Evolutionary conservation across 2,888 invertebrate genomes (phyloP).

Genomic region (Margaritifera margaritifera): DNA sequence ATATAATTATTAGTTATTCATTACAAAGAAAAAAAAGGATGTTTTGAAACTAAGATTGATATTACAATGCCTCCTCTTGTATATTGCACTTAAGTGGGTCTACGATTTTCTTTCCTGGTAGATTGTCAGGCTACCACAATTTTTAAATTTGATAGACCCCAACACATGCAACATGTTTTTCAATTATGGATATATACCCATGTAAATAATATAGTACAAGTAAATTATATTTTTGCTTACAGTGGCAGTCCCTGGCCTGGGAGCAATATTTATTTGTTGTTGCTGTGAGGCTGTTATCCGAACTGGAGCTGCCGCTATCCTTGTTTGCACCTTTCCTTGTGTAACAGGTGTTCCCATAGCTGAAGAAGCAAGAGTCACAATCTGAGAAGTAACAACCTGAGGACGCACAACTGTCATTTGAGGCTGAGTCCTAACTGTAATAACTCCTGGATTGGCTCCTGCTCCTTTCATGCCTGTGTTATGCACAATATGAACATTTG

Average conservation of each 20-base stretch:
- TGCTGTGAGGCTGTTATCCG: conserved; percentile 34
- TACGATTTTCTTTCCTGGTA: too few species aligned
- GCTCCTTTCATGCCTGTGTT: conserved; percentile 38
- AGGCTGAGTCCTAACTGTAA: conserved; percentile 58
- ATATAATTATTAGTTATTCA: too few species aligned
- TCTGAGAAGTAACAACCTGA: conserved; percentile 51
- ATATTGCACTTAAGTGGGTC: too few species aligned
- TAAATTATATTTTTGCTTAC: conserved; percentile 26
- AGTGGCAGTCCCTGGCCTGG: conserved; percentile 54
- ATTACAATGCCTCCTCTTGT: too few species aligned
- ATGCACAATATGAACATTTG: conserved; percentile 54
- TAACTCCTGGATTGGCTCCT: conserved; percentile 53
- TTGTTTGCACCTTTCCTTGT: conserved; percentile 40
- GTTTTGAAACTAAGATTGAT: too few species aligned
- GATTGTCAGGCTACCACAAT: too few species aligned
- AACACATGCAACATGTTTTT: too few species aligned
- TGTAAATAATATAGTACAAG: too few species aligned
- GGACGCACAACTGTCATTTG: conserved; percentile 57
- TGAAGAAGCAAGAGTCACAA: conserved; percentile 37
- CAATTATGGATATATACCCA: too few species aligned
- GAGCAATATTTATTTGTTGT: conserved; percentile 62
- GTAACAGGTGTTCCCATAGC: conserved; percentile 38
- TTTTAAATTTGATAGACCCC: too few species aligned
- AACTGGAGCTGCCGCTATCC: conserved; percentile 36
- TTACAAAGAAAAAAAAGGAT: too few species aligned